A percentile compares a stretch with the other conserved stretches of the same genome.
Evolutionary conservation across 2,797 vertebrate species (phyloP).

Genomic region (Enteromius fasciolatus): DNA sequence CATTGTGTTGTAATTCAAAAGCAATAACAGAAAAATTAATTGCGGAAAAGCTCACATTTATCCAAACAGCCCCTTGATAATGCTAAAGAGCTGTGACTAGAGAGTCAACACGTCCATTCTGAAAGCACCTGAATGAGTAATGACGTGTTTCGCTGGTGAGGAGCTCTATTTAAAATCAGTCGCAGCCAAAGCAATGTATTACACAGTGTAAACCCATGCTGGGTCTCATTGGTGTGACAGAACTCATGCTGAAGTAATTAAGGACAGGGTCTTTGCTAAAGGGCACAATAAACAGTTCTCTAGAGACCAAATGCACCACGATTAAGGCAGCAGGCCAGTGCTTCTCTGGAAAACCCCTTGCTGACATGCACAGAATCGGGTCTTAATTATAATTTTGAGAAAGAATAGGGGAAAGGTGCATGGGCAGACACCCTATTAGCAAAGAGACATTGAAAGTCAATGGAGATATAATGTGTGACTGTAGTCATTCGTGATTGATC

Average conservation of each 20-base stretch:
- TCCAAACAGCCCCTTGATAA: constrained; percentile 1
- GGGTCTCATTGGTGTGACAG: constrained; percentile 62
- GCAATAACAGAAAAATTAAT: neutral
- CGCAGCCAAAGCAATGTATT: constrained; percentile 61
- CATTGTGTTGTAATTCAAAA: neutral
- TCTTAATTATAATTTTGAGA: constrained; percentile 73
- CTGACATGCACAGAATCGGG: constrained; percentile 68
- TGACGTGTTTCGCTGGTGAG: constrained; percentile 44
- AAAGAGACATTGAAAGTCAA: constrained; percentile 73
- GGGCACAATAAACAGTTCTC: constrained; percentile 67
- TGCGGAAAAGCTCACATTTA: constrained; percentile 1
- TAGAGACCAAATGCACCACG: constrained; percentile 64
- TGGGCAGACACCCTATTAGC: constrained; percentile 64
- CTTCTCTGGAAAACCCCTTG: constrained; percentile 62
- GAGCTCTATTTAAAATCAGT: constrained; percentile 67
- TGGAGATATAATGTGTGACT: constrained; percentile 34
- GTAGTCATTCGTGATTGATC: neutral
- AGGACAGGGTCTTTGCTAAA: constrained; percentile 72
- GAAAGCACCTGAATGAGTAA: constrained; percentile 20
- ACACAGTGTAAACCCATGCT: constrained; percentile 58
- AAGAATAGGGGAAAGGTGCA: constrained; percentile 62
- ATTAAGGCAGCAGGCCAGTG: constrained; percentile 71
- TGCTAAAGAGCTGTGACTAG: constrained; percentile 34
- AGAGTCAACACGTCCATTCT: neutral
- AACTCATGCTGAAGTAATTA: constrained; percentile 72